Evolutionary conservation across 1,140 invertebrate genomes (phyloP).

Genomic region (Cherax destructor): DNA sequence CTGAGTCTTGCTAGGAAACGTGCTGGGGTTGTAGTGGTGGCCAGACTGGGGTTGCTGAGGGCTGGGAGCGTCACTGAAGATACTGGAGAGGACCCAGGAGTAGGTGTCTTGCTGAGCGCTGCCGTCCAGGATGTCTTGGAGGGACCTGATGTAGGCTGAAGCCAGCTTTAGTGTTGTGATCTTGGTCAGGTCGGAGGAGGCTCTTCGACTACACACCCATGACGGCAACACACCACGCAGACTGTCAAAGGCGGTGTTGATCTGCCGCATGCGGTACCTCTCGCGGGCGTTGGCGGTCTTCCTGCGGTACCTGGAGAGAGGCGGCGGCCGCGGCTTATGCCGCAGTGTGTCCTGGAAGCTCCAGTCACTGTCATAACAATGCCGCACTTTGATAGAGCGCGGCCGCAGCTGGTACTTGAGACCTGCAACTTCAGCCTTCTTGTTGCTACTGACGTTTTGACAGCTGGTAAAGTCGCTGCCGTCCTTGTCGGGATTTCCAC

Average conservation of each 20-base stretch:
- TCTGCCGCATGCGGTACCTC: conserved; percentile 74
- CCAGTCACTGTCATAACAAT: conserved; percentile 33
- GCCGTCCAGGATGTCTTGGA: conserved; percentile 8
- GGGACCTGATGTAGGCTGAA: too few species aligned
- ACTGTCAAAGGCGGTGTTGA: too few species aligned
- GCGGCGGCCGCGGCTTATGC: conserved; percentile 28
- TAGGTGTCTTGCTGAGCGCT: conserved; percentile 20
- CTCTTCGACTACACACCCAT: conserved; percentile 32
- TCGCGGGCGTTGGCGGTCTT: conserved; percentile 92
- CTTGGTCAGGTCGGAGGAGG: conserved; percentile 44
- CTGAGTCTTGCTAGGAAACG: conserved; percentile 12
- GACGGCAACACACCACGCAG: background rate
- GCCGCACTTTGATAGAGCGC: background rate
- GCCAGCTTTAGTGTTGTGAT: conserved; percentile 35
- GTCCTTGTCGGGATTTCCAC: background rate
- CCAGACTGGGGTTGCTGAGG: background rate
- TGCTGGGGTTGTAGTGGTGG: background rate
- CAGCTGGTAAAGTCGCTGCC: background rate
- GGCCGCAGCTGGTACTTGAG: conserved; percentile 29
- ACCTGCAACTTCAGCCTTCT: background rate
- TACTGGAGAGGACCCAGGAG: conserved; percentile 47
- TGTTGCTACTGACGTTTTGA: conserved; percentile 1
- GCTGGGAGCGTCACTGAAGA: background rate
- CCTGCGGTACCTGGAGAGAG: conserved; percentile 78
- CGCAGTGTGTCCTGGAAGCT: conserved; percentile 38